Conservation (phyloP, 30 jellyfish, hydroid and myxozoan genomes). For the Sanderia malayensis region DNA sequence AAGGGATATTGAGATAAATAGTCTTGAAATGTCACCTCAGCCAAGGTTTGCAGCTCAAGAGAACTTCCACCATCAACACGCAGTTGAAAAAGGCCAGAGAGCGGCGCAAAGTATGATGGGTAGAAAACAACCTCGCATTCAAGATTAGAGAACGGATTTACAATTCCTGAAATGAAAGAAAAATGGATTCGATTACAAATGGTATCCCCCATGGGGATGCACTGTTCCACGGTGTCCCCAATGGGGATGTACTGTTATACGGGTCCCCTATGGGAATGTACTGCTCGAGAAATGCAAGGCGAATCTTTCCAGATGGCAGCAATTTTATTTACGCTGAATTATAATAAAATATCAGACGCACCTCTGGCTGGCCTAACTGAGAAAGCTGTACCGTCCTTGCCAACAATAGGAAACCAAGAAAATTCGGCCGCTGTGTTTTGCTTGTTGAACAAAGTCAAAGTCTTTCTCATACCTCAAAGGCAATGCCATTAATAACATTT, state of each 20-base stretch:
- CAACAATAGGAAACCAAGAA: slow-evolving; percentile 80
- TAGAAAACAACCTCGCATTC: slow-evolving; percentile 88
- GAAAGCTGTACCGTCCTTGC: slow-evolving; percentile 87
- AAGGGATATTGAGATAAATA: too few relatives aligned
- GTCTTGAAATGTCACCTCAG: slow-evolving; percentile 72
- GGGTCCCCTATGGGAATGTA: too few relatives aligned
- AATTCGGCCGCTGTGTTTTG: slow-evolving; percentile 82
- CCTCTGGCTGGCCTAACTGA: slow-evolving; percentile 96
- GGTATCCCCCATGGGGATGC: too few relatives aligned
- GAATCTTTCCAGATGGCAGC: too few relatives aligned
- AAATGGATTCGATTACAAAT: too few relatives aligned
- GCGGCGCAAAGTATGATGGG: slow-evolving; percentile 83
- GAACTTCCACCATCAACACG: slow-evolving; percentile 71
- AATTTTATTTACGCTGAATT: too few relatives aligned
- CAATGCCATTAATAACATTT: too few relatives aligned
- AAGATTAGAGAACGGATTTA: slow-evolving; percentile 72
- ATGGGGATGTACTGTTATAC: too few relatives aligned
- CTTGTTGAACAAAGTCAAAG: slow-evolving; percentile 53
- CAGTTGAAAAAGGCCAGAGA: slow-evolving; percentile 57
- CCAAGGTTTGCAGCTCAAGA: slow-evolving; percentile 55
- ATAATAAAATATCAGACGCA: slow-evolving; percentile 1
- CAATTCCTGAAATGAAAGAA: too few relatives aligned
- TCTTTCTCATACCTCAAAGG: slow-evolving; percentile 89
- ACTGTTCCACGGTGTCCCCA: too few relatives aligned
- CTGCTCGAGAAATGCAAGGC: too few relatives aligned